These are phyloP conservation scores for Halcyon senegalensis DNA, from an alignment of 2,113 vertebrate species.

Conservation along the genomic window DNA sequence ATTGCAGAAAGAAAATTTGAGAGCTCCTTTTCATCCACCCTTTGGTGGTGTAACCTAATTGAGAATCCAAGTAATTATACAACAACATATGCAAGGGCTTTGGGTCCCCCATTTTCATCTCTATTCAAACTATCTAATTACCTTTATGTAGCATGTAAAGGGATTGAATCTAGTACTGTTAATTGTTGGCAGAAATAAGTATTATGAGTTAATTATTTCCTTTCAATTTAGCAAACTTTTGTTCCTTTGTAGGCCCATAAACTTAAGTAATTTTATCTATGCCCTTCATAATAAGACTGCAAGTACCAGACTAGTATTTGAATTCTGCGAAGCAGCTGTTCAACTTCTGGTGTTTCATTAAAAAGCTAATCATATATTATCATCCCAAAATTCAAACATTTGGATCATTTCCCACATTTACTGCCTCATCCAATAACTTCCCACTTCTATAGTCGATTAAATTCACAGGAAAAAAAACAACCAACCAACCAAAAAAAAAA, in stretches of 20 bases:
- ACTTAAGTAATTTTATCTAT: not conserved
- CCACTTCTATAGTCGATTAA: not conserved
- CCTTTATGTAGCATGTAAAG: not conserved
- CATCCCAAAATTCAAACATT: not conserved
- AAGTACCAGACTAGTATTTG: not conserved
- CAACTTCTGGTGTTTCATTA: not conserved
- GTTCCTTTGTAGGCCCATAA: not conserved
- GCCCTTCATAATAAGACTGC: accelerated
- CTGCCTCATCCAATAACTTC: not conserved
- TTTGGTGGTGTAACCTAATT: not conserved
- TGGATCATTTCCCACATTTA: not conserved
- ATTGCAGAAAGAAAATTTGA: not conserved
- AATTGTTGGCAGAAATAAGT: not conserved
- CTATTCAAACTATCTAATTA: not conserved
- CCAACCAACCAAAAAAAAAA: too few relatives aligned
- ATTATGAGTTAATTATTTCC: not conserved
- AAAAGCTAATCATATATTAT: not conserved
- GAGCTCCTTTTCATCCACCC: not conserved
- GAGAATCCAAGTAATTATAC: not conserved
- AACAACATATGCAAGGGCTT: not conserved
- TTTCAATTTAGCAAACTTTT: not conserved
- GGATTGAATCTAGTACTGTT: not conserved
- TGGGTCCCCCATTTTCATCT: not conserved
- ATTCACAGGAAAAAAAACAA: not conserved
- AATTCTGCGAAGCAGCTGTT: not conserved